These are phyloP conservation scores for Hypena proboscidalis DNA, from an alignment of 2,888 invertebrate genomes.

Conservation along the genomic window DNA sequence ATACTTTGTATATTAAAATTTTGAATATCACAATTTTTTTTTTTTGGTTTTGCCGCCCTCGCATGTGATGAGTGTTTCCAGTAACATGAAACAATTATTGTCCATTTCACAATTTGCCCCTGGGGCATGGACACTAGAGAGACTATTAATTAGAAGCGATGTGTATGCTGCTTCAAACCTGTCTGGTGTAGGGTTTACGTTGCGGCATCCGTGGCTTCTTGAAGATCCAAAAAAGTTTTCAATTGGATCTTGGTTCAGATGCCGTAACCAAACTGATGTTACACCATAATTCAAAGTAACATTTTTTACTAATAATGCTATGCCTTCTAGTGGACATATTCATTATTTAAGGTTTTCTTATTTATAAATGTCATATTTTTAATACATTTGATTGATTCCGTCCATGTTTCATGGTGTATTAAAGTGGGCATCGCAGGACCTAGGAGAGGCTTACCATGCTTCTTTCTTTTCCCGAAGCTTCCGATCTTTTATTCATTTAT, in stretches of 20 bases:
- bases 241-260: no score
- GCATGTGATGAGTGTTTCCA: slow-evolving; percentile 3
- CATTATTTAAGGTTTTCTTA: background rate
- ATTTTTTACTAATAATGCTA: slow-evolving; percentile 2
- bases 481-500: no score
- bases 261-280: no score
- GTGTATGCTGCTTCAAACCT: slow-evolving; percentile 4
- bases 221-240: no score
- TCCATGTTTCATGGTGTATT: background rate
- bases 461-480: slow-evolving; percentile 4
- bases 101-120: slow-evolving; percentile 12
- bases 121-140: slow-evolving; percentile 14
- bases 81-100: background rate
- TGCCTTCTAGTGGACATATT: slow-evolving; percentile 3
- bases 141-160: slow-evolving; percentile 3
- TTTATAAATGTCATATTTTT: slow-evolving; percentile 6
- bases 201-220: no score
- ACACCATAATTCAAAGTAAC: background rate
- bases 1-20: no score
- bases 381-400: background rate
- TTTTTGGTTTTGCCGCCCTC: background rate
- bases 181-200: no score
- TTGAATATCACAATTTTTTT: no score
- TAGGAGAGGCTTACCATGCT: slow-evolving; percentile 3
- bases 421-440: slow-evolving; percentile 3